Conservation (phyloP, 2,888 invertebrate genomes). For the Herminia tarsipennalis region DNA sequence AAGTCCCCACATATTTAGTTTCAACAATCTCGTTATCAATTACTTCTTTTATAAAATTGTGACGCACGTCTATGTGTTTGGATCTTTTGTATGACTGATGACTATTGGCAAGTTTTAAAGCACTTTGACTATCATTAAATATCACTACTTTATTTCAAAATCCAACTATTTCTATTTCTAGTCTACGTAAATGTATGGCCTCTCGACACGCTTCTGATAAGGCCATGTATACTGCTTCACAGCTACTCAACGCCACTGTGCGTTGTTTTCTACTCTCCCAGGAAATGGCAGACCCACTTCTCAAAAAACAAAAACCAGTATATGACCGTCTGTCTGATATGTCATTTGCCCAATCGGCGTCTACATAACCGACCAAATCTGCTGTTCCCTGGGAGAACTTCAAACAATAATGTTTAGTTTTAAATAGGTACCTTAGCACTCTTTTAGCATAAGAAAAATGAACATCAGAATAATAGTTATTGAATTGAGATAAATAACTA, state of each 20-base stretch:
- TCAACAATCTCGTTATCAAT: constrained; percentile 2
- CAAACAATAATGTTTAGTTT: neutral
- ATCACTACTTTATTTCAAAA: neutral
- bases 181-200: constrained; percentile 6
- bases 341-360: constrained; percentile 29
- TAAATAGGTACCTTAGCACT: neutral
- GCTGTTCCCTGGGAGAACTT: neutral
- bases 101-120: constrained; percentile 4
- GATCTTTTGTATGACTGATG: constrained; percentile 8
- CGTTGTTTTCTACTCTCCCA: constrained; percentile 15
- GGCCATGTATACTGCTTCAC: constrained; percentile 9
- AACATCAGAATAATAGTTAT: neutral
- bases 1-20: neutral
- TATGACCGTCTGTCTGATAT: constrained; percentile 58
- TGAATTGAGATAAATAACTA: neutral
- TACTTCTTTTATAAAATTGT: constrained; percentile 7
- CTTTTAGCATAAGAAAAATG: neutral
- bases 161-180: neutral
- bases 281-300: constrained; percentile 35
- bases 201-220: constrained; percentile 16
- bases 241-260: constrained; percentile 1
- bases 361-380: constrained; percentile 24
- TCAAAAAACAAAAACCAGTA: constrained; percentile 40
- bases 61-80: constrained; percentile 20
- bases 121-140: constrained; percentile 14